Evolutionary conservation across 1,140 invertebrate species (phyloP), one percentile per base, ranked within the genome.

Genomic region (Nasonia giraulti): DNA sequence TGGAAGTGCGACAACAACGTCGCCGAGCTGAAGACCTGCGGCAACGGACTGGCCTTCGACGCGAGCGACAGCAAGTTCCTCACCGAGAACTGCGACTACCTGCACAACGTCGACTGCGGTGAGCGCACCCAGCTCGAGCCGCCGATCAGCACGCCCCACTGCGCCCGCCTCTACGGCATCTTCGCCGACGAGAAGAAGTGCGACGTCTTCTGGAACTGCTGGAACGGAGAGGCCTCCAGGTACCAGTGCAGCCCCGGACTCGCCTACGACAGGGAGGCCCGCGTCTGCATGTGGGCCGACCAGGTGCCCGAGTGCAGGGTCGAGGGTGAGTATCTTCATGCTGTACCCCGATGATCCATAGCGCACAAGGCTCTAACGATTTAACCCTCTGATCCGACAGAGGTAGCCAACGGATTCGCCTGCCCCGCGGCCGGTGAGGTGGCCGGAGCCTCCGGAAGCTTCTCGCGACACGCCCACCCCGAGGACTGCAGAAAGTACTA

Each of bases 401-500:
- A 98, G 94, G 96, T 97, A 89, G 96, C 96, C 87, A 96, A 96
- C 91, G 97, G 97, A 89, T 98, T 98, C 95, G 92, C 95, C 84
- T 99, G 98, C 93, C 97, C 98, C 66, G 96, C 96, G 86, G 94
- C 96, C 86, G 95, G 96, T 90, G 96, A 97, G 94, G 94, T 96
- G 44, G 95, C 95, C 87, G 96, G 96, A 87, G 94, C 96, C 86
- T 92, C 93, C 75, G 98, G 97, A 85, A 97, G 97, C 75, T 99
- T 98, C 96, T 98, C 97, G 80, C 96, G 98, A 91, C 98, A 98
- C 93, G 97, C 97, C 85, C 98, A 99, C 93, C 97, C 97, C 76
- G 97, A 98, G 84, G 98, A 98, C 92, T 98, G 98, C 95, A 95
- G 98, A 88, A 98, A 98, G 91, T 99, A 98, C 93, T 99, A 97